A percentile compares a stretch with the other conserved stretches of the same genome.
Evolutionary conservation across 1,140 invertebrate species (phyloP).

Genomic region (Penaeus japonicus): DNA sequence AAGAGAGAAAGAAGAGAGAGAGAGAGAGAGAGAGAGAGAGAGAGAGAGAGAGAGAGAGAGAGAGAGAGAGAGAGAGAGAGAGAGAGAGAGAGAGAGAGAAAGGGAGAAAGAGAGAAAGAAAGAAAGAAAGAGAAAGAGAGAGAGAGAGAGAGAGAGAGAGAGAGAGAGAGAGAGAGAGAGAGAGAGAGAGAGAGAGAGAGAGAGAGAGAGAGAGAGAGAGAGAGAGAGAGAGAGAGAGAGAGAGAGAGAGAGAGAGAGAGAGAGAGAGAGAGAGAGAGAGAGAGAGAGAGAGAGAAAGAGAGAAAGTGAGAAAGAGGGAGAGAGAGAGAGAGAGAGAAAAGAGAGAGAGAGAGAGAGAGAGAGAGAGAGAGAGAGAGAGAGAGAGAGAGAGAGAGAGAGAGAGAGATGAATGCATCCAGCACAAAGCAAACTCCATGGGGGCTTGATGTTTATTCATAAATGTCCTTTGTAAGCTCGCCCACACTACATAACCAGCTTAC

Average conservation of each 20-base stretch:
- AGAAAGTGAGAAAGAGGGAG: not conserved
- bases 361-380: too few species aligned
- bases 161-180: not conserved
- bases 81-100: not conserved
- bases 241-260: not conserved
- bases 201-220: not conserved
- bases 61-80: not conserved
- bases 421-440: too few species aligned
- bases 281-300: not conserved
- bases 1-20: not conserved
- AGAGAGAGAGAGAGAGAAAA: too few species aligned
- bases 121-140: not conserved
- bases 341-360: too few species aligned
- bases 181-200: not conserved
- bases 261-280: not conserved
- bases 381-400: too few species aligned
- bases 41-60: slow-evolving; percentile 6
- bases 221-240: not conserved
- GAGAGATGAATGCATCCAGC: too few species aligned
- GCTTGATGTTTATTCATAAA: too few species aligned
- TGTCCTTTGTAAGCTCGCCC: too few species aligned
- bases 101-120: too few species aligned
- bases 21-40: not conserved
- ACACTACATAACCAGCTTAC: too few species aligned
- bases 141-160: not conserved